Evolutionary conservation across 2,797 vertebrate species (phyloP).

Genomic region (Myoxocephalus aenaeus): DNA sequence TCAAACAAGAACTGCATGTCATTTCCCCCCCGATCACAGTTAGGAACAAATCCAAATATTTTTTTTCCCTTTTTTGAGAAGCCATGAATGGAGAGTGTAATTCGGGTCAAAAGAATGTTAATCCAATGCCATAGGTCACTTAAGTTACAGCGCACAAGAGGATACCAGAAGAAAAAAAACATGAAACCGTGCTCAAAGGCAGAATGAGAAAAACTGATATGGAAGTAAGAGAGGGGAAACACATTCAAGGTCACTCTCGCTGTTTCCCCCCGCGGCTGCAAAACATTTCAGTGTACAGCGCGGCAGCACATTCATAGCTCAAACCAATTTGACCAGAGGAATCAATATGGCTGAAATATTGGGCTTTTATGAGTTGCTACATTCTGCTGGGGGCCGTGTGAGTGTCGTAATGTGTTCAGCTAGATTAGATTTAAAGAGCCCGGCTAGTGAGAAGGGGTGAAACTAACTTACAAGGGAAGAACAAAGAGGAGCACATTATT

Average conservation of each 20-base stretch:
- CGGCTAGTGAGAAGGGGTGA: slow-evolving; percentile 63
- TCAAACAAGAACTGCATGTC: slow-evolving; percentile 59
- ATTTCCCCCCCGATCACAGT: slow-evolving; percentile 53
- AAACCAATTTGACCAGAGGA: slow-evolving; percentile 84
- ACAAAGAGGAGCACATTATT: slow-evolving; percentile 57
- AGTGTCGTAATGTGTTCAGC: slow-evolving; percentile 78
- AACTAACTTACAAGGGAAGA: slow-evolving; percentile 62
- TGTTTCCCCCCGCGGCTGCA: slow-evolving; percentile 65
- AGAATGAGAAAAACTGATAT: slow-evolving; percentile 63
- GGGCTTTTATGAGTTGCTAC: slow-evolving; percentile 84
- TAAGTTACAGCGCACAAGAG: slow-evolving; percentile 24
- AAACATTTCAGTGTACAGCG: slow-evolving; percentile 77
- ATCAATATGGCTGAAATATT: slow-evolving; percentile 88
- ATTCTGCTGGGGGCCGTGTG: slow-evolving; percentile 79
- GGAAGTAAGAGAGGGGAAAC: slow-evolving; percentile 60
- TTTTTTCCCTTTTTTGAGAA: slow-evolving; percentile 36
- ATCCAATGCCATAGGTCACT: slow-evolving; percentile 48
- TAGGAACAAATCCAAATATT: slow-evolving; percentile 60
- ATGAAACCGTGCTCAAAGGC: slow-evolving; percentile 55
- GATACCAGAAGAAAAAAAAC: slow-evolving; percentile 50
- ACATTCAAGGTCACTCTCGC: slow-evolving; percentile 81
- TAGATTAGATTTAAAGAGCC: slow-evolving; percentile 82
- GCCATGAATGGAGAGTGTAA: slow-evolving; percentile 46
- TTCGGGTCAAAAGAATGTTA: slow-evolving; percentile 57
- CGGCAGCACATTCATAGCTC: slow-evolving; percentile 80